phyloP scores from a whole-genome alignment of 2,113 vertebrate genomes.

The Brienomyrus brachyistius region DNA sequence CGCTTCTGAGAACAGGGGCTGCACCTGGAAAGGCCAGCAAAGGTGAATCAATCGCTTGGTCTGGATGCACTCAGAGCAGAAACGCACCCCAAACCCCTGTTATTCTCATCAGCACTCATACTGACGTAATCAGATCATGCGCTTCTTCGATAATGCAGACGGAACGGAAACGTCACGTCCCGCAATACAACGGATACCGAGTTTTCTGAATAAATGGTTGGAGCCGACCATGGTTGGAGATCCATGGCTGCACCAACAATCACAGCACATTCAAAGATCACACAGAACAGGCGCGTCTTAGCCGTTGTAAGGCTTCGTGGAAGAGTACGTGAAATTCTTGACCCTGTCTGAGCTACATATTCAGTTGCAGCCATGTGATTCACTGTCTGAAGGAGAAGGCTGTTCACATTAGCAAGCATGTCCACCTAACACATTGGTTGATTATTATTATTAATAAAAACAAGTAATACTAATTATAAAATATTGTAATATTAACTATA shows the following conservation, averaged over 20 bases:
- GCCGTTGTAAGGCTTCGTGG: neutral
- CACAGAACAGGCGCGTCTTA: neutral
- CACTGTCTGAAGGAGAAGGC: neutral
- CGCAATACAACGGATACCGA: neutral
- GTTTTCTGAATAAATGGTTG: neutral
- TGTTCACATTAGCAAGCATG: neutral
- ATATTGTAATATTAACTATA: neutral
- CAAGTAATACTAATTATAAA: neutral
- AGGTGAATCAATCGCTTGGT: neutral
- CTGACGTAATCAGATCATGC: neutral
- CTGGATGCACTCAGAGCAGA: neutral
- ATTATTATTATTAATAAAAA: neutral
- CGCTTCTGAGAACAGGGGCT: neutral
- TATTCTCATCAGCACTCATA: neutral
- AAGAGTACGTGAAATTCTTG: neutral
- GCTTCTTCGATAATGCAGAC: neutral
- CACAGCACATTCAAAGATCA: neutral
- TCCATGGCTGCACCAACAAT: neutral
- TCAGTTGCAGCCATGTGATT: neutral
- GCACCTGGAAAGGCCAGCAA: conserved; percentile 1
- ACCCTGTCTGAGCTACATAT: neutral
- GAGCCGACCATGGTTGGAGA: neutral
- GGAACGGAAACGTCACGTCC: neutral
- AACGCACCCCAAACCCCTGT: neutral
- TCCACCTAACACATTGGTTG: neutral